Base-by-base conservation (phyloP, 2,113 vertebrate genomes). In the Grammomys surdaster region DNA sequence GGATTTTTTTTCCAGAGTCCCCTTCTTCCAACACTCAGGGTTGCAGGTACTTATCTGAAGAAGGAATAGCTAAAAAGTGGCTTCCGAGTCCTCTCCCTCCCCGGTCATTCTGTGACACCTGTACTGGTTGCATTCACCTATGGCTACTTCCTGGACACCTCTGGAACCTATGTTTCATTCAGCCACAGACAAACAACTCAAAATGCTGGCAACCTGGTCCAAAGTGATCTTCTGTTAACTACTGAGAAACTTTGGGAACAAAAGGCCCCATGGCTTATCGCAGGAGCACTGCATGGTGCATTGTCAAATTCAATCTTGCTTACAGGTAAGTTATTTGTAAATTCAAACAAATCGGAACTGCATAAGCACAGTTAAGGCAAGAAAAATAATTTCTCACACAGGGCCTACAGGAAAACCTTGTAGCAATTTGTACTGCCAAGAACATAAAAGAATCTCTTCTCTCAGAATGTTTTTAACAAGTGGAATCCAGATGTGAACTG, bases 261-360 rank as follows among this genome's bases (percentile, higher is more conserved):
- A 91, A 94, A 88, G 24, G 76, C 20, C 3, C 19, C 40, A 46
- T n/a, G 33, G 73, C 19, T 97, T 95, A 58, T 36, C 36, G 28
- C 73, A 96, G 40, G 31, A 87, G 67, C 4, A 43, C 72, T 56
- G 36, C 58, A 88, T 10, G 28, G 4, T 48, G 63, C 48, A 67
- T 16, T 75, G 80, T 96, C 73, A 69, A 73, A 80, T 69, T 12
- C 72, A 96, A 46, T 7, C 48, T 48, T 82, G 12, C 67, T 77
- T 86, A 82, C 10, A 88, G 73, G 58, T 75, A 76, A 85, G 22
- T 22, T 56, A 76, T 92, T 65, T 67, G 3, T 87, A 69, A n/a
- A 69, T 91, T 85, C 40, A 95, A 86, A 90, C 73, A 93, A 93
- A 88, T 93, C 60, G 78, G n/a, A 81, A 89, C 90, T 95, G 36